A percentile compares a stretch with the other conserved stretches of the same genome.
Conservation (phyloP, 1,140 invertebrate genomes). For the Mactra quadrangularis region DNA sequence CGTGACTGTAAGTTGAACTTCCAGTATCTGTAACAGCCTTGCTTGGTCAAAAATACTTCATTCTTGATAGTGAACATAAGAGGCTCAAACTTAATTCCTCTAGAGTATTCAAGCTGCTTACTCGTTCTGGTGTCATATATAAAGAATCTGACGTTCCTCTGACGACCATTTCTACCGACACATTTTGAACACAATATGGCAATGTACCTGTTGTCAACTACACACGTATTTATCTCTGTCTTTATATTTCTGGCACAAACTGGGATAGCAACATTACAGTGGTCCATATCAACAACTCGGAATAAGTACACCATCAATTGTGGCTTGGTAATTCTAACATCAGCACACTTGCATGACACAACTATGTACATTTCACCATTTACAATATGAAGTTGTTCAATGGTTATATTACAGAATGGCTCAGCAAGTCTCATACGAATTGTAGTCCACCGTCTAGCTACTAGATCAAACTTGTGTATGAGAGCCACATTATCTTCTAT, state of each 20-base stretch:
- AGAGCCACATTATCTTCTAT: slow-evolving; percentile 53
- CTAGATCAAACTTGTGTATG: slow-evolving; percentile 63
- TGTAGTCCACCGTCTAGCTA: slow-evolving; percentile 65
- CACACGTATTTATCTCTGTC: slow-evolving; percentile 61
- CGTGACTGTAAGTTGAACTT: slow-evolving; percentile 63
- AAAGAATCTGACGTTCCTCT: slow-evolving; percentile 55
- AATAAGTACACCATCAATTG: slow-evolving; percentile 66
- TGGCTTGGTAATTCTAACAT: not conserved
- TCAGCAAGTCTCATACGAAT: slow-evolving; percentile 62
- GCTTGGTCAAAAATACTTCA: slow-evolving; percentile 65
- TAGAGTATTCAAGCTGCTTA: slow-evolving; percentile 60
- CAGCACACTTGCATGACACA: slow-evolving; percentile 51
- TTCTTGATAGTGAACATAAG: slow-evolving; percentile 65
- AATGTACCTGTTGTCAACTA: slow-evolving; percentile 63
- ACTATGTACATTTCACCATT: slow-evolving; percentile 64
- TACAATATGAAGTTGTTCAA: slow-evolving; percentile 67
- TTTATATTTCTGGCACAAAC: slow-evolving; percentile 67
- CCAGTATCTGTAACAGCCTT: slow-evolving; percentile 65
- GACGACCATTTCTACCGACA: slow-evolving; percentile 32
- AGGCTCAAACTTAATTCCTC: slow-evolving; percentile 62
- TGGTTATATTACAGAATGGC: slow-evolving; percentile 53
- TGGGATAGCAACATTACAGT: slow-evolving; percentile 61
- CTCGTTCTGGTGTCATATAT: slow-evolving; percentile 50
- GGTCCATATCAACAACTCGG: slow-evolving; percentile 59
- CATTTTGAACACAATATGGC: slow-evolving; percentile 71